phyloP scores from a whole-genome alignment of 2,113 vertebrate genomes.

The Lota lota region DNA sequence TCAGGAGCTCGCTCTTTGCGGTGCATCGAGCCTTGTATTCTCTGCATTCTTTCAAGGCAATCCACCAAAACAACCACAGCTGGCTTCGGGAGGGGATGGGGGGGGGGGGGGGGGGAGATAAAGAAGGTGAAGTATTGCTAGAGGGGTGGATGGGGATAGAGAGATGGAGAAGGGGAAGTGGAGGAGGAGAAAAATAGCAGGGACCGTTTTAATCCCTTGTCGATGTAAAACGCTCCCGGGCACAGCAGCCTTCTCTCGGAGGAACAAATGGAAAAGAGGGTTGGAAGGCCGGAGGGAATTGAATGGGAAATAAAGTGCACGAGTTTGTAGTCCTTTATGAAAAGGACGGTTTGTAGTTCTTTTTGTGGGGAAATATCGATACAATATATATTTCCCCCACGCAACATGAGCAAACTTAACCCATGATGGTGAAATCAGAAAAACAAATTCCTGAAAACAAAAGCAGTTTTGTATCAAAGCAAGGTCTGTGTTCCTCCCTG shows the following conservation, averaged over 20 bases:
- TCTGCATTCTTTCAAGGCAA: conserved; percentile 37
- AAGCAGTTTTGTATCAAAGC: conserved; percentile 25
- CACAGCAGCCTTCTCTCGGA: conserved; percentile 44
- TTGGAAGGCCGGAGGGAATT: conserved; percentile 24
- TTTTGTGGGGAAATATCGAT: conserved; percentile 42
- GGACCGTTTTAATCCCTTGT: conserved; percentile 54
- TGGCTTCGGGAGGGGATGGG: background rate
- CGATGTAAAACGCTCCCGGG: conserved; percentile 44
- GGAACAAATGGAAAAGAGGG: conserved; percentile 19
- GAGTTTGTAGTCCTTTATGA: conserved; percentile 51
- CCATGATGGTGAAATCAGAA: conserved; percentile 35
- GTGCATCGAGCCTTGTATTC: no score
- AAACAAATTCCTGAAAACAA: conserved; percentile 20
- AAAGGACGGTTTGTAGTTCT: conserved; percentile 35
- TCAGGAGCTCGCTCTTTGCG: conserved; percentile 19
- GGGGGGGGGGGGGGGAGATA: background rate
- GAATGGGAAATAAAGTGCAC: conserved; percentile 66
- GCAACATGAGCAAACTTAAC: conserved; percentile 42
- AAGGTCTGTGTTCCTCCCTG: conserved; percentile 28
- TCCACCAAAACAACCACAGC: conserved; percentile 26
- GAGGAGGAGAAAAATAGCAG: conserved; percentile 48
- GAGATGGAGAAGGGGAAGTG: conserved; percentile 36
- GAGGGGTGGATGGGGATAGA: conserved; percentile 11
- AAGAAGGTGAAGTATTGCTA: background rate
- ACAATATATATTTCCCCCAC: conserved; percentile 28